A percentile compares a stretch with the other conserved stretches of the same genome.
phyloP scores from a whole-genome alignment of 2,888 invertebrate genomes.

The Trichopria drosophilae region DNA sequence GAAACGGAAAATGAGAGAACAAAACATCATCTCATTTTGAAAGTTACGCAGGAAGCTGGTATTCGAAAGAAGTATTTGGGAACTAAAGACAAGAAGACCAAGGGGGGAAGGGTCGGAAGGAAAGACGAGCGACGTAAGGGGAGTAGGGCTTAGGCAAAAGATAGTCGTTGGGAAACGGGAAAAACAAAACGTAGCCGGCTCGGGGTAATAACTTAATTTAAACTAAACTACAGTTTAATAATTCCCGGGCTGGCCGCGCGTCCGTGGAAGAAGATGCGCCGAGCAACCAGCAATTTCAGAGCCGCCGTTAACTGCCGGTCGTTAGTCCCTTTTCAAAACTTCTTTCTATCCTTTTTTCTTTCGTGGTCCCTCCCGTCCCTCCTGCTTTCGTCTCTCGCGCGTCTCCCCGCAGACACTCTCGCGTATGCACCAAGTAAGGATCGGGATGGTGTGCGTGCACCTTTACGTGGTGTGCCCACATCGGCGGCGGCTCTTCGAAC shows the following conservation, averaged over 20 bases:
- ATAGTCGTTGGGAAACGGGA: slow-evolving; percentile 37
- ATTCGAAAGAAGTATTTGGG: too few relatives aligned
- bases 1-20: too few relatives aligned
- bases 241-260: slow-evolving; percentile 54
- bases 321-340: slow-evolving; percentile 60
- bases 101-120: slow-evolving; percentile 4
- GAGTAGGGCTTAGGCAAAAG: slow-evolving; percentile 31
- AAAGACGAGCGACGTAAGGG: slow-evolving; percentile 17
- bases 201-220: slow-evolving; percentile 60
- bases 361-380: slow-evolving; percentile 26
- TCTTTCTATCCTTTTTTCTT: slow-evolving; percentile 51
- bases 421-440: slow-evolving; percentile 26
- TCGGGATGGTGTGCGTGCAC: too few relatives aligned
- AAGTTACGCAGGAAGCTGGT: too few relatives aligned
- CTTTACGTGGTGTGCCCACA: too few relatives aligned
- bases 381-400: slow-evolving; percentile 24
- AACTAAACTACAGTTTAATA: slow-evolving; percentile 61
- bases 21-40: too few relatives aligned
- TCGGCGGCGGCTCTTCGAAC: slow-evolving; percentile 36
- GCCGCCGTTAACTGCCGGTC: slow-evolving; percentile 60
- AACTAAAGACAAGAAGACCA: slow-evolving; percentile 9
- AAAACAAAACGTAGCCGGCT: slow-evolving; percentile 50
- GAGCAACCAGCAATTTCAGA: slow-evolving; percentile 59
- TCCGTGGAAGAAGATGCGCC: slow-evolving; percentile 47
- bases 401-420: slow-evolving; percentile 24